Conservation (phyloP, 2,113 vertebrate species). For the Pangasianodon gigas region DNA sequence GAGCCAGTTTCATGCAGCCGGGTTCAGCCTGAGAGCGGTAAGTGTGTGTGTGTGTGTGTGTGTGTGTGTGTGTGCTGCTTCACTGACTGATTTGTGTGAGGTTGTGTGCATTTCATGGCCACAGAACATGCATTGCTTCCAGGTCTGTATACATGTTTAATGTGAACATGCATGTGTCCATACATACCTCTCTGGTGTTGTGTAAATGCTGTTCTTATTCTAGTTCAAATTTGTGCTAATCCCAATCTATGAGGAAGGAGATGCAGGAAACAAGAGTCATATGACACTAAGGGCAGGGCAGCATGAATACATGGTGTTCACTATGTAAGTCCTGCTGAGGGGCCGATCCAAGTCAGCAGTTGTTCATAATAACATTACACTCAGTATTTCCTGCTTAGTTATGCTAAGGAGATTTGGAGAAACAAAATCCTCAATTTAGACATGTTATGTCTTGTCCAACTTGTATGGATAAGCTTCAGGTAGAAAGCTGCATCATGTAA, state of each 20-base stretch:
- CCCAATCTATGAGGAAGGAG: constrained; percentile 29
- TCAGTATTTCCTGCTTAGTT: background rate
- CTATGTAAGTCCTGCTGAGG: constrained; percentile 6
- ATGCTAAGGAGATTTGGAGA: background rate
- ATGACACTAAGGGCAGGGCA: constrained; percentile 49
- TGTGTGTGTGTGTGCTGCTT: background rate
- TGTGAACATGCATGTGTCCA: constrained; percentile 7
- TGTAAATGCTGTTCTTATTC: background rate
- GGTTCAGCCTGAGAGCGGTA: constrained; percentile 28
- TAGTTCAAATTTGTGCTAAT: constrained; percentile 4
- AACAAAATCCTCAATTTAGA: background rate
- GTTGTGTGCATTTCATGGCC: constrained; percentile 11
- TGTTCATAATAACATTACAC: background rate
- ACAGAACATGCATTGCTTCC: constrained; percentile 5
- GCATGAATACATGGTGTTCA: constrained; percentile 29
- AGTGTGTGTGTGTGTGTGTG: constrained; percentile 16
- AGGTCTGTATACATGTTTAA: constrained; percentile 21
- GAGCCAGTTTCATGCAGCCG: constrained; percentile 6
- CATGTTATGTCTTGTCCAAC: background rate
- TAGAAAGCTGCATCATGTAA: background rate
- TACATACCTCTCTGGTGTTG: background rate
- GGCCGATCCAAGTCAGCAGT: constrained; percentile 2
- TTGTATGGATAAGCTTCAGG: background rate
- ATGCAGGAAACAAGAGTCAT: constrained; percentile 57
- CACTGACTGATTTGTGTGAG: background rate